Conservation (phyloP, 2,888 invertebrate species). For the Baccha elongata region DNA sequence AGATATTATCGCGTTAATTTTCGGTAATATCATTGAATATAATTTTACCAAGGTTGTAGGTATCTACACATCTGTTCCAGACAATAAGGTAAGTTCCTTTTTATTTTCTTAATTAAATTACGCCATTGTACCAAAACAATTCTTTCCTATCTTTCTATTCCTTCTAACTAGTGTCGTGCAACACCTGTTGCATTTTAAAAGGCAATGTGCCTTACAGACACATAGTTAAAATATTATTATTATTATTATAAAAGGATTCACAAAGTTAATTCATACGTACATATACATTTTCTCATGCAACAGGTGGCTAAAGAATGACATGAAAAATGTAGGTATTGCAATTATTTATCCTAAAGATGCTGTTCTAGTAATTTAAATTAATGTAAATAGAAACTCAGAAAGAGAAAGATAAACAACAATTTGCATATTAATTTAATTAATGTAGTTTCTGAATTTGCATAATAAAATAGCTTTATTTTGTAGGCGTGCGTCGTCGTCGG, state of each 20-base stretch:
- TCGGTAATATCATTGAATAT: background rate
- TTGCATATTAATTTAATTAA: background rate
- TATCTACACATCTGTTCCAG: background rate
- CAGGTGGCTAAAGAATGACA: background rate
- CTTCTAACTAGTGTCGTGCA: too few relatives aligned
- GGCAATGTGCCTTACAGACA: too few relatives aligned
- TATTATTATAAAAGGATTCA: too few relatives aligned
- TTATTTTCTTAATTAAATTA: background rate
- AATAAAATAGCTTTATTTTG: too few relatives aligned
- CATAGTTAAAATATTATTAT: too few relatives aligned
- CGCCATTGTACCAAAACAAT: too few relatives aligned
- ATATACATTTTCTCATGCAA: slow-evolving; percentile 3
- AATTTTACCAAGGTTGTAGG: background rate
- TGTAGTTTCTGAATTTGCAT: background rate
- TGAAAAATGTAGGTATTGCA: background rate
- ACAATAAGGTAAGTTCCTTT: slow-evolving; percentile 47
- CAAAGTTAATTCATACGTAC: background rate
- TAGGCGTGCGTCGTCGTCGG: too few relatives aligned
- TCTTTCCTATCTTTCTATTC: too few relatives aligned
- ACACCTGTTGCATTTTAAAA: too few relatives aligned
- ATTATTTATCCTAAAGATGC: background rate
- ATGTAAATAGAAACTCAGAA: background rate
- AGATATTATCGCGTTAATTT: slow-evolving; percentile 32
- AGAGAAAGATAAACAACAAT: background rate
- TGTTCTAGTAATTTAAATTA: background rate